Base-by-base conservation (phyloP, 2,888 invertebrate species). In the Phoenoteleia sp. region DNA sequence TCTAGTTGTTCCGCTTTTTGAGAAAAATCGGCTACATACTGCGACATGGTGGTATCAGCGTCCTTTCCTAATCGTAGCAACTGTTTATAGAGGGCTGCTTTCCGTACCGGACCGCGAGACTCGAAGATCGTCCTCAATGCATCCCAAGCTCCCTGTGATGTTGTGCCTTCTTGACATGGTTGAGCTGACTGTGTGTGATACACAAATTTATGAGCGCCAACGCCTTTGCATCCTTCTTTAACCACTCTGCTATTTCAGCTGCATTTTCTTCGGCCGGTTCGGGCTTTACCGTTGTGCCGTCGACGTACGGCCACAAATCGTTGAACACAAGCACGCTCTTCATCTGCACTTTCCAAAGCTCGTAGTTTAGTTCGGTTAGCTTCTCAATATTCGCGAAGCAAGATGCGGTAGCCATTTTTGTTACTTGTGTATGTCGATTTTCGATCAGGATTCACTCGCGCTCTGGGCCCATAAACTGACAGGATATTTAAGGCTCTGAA, bases 31-130 rank as follows among this genome's bases (percentile, higher is more conserved):
- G 64, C 66, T 7, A 86, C 62, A 47, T 86, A 81, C 69, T 79
- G 62, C 19, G 81, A 52, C 66, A 87, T 88, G 2, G 69, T 36
- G 1, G 25, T 60, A 9, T 21, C 23, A 0, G 77, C 0, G 0
- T 86, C 45, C 66, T 88, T 86, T 45, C 69, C 58, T 82, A 88
- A 82, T 6, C 82, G 29, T 2, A 66, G 9, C 9, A 33, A 9
- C 9, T 33, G 33, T 9, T 33, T 33, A 33, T 33, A 33, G 9
- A 33, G 4, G 0, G 84, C 72, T 2, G 85, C 81, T 56, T 88
- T 88, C 7, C 86, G 71, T 11, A 87, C 85, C 1, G 85, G 88
- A 19, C 88, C 87, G n/a, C 39, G 17, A 0, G 84, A 86, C 62
- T 87, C 79, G 27, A 71, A 72, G 1, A 81, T 76, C 0, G 13